Evolutionary conservation across 2,113 vertebrate genomes (phyloP).

Genomic region (Rousettus leschenaultii): DNA sequence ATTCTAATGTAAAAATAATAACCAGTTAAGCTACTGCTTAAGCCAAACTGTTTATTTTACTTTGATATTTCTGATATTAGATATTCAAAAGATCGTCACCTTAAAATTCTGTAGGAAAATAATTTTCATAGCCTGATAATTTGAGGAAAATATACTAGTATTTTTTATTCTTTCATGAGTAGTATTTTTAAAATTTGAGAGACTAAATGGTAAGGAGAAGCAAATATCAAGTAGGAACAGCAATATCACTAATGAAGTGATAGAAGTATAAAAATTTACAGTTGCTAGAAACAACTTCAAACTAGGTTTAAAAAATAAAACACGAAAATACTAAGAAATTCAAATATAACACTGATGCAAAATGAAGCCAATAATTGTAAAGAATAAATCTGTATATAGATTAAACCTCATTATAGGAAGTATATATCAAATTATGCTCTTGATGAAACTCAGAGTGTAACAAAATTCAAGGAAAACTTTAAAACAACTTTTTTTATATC

Average conservation of each 20-base stretch:
- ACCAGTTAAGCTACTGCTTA: background rate
- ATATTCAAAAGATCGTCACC: background rate
- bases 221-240: background rate
- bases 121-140: background rate
- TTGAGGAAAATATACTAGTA: background rate
- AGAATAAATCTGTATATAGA: background rate
- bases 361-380: background rate
- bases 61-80: conserved; percentile 8
- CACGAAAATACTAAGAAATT: background rate
- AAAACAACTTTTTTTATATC: background rate
- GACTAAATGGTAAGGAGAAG: background rate
- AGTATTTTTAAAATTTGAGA: conserved; percentile 12
- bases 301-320: conserved; percentile 7
- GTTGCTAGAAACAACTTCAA: background rate
- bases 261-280: background rate
- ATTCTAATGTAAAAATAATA: conserved; percentile 37
- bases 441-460: background rate
- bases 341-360: background rate
- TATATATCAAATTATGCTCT: background rate
- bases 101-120: background rate
- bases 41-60: conserved; percentile 16
- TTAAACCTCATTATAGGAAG: background rate
- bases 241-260: background rate
- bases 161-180: background rate
- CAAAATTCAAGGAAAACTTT: background rate